Conservation (phyloP, 2,888 invertebrate species). For the Elaeidobius kamerunicus region DNA sequence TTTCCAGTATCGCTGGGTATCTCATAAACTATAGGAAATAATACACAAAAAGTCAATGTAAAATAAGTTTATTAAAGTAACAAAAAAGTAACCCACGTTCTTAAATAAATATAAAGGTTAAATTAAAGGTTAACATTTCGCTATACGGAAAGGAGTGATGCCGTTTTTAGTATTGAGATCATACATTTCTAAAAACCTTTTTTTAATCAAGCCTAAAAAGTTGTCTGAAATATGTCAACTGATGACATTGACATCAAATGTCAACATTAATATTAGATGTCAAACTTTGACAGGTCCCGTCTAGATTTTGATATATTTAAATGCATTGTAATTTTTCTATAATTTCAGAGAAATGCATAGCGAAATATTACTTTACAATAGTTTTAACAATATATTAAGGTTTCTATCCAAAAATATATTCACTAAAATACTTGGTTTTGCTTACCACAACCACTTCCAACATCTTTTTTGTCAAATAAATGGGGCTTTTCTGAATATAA, state of each 20-base stretch:
- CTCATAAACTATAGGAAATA: conserved; percentile 1
- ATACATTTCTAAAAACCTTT: no score
- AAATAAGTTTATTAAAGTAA: conserved; percentile 31
- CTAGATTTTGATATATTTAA: no score
- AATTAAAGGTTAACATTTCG: conserved; percentile 29
- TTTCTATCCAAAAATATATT: conserved; percentile 12
- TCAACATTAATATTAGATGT: not conserved
- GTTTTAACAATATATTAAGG: conserved; percentile 18
- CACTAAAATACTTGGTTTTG: conserved; percentile 5
- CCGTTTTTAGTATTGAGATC: conserved; percentile 23
- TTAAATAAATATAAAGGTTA: conserved; percentile 27
- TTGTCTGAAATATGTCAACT: not conserved
- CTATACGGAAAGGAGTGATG: conserved; percentile 20
- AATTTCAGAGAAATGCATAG: conserved; percentile 13
- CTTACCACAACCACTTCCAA: conserved; percentile 9
- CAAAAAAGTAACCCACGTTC: conserved; percentile 30
- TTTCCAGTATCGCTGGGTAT: not conserved
- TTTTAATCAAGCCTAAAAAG: no score
- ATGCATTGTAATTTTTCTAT: no score
- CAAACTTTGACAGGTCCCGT: not conserved
- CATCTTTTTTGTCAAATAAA: no score
- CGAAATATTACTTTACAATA: conserved; percentile 23
- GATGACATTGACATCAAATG: not conserved
- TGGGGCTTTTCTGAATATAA: no score
- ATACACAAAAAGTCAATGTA: conserved; percentile 16